phyloP scores from a whole-genome alignment of 2,888 invertebrate genomes.

The Norana najaformis region DNA sequence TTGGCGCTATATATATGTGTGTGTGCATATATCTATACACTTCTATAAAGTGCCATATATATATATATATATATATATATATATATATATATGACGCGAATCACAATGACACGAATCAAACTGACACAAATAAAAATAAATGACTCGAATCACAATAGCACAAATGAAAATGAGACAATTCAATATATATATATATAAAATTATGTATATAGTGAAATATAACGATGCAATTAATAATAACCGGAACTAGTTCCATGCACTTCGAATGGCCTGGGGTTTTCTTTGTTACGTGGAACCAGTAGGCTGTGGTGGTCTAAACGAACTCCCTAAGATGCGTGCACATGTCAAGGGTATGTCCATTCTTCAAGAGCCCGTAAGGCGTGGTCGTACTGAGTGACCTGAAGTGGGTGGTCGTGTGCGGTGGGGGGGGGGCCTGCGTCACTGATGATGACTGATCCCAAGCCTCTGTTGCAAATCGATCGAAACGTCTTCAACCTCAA shows the following conservation, averaged over 20 bases:
- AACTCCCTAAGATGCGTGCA: neutral
- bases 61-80: no score
- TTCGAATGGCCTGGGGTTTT: neutral
- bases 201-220: no score
- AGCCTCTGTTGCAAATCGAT: neutral
- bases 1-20: no score
- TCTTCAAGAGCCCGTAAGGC: neutral
- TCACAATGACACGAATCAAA: neutral
- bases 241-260: no score
- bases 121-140: neutral
- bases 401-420: neutral
- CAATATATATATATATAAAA: neutral
- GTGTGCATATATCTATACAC: no score
- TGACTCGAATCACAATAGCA: neutral
- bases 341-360: neutral
- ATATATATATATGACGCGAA: no score
- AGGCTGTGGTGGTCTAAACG: no score
- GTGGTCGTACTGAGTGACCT: slow-evolving; percentile 3
- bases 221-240: no score
- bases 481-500: neutral
- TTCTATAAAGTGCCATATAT: no score
- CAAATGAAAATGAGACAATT: neutral
- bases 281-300: neutral
- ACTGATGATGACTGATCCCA: neutral
- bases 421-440: neutral